A percentile compares a stretch with the other conserved stretches of the same genome.
Evolutionary conservation across 1,140 invertebrate species (phyloP).

Genomic region (Brachionus calyciflorus): DNA sequence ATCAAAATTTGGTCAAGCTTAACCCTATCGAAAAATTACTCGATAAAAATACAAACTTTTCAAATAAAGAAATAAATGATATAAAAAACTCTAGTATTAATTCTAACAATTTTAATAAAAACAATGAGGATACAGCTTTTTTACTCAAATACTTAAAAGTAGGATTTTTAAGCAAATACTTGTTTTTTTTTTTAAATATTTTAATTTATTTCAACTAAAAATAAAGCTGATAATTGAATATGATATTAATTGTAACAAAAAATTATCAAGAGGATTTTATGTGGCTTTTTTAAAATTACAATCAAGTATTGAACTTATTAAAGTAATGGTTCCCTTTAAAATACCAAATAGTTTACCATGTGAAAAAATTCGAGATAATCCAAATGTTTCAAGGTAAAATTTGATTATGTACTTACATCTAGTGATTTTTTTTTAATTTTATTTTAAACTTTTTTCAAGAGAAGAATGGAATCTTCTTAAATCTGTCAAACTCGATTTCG

Average conservation of each 20-base stretch:
- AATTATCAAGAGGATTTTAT: constrained; percentile 78
- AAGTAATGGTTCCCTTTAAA: constrained; percentile 83
- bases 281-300: constrained; percentile 91
- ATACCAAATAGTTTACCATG: constrained; percentile 88
- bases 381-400: constrained; percentile 86
- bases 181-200: background rate
- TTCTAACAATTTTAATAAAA: constrained; percentile 8
- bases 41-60: background rate
- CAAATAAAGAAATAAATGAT: background rate
- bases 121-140: constrained; percentile 30
- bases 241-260: constrained; percentile 32
- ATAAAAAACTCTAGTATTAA: background rate
- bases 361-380: constrained; percentile 84
- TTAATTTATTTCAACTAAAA: background rate
- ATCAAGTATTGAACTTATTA: constrained; percentile 85
- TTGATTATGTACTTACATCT: background rate
- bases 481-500: background rate
- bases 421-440: background rate
- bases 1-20: constrained; percentile 25
- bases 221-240: constrained; percentile 9
- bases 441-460: background rate
- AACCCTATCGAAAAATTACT: background rate
- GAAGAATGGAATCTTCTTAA: constrained; percentile 45
- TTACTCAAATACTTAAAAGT: constrained; percentile 18
- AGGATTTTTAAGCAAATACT: background rate